Base-by-base conservation (phyloP, 1,140 invertebrate species). In the Drosophila sulfurigaster region DNA sequence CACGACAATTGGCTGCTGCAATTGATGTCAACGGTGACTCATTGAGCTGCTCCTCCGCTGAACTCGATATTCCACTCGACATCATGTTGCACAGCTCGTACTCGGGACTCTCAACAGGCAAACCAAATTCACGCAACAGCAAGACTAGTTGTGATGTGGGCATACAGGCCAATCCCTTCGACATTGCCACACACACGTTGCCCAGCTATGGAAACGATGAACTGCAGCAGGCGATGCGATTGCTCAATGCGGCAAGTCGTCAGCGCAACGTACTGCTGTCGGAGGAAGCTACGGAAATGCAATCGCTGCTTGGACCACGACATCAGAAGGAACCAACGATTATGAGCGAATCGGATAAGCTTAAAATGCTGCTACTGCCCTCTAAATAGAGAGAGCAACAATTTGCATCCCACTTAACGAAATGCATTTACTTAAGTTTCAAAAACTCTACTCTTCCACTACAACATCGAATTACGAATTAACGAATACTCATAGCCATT, bases 131-230 rank as follows among this genome's bases (percentile, higher is more conserved):
- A 2, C 93, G 94, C 1, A 92, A 91, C 46, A 93, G 92, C 72
- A 93, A 93, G 71, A 92, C 83, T 28, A 93, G 93, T 63, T 92
- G 93, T 56, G 94, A 94, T 72, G 93, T 94, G 16, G 94, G 94
- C 57, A 94, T 94, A 11, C 94, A 95, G 75, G 93, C 94, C 0
- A 95, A 94, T 85, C 94, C 94, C 0, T 93, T 94, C 69, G 95
- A 95, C 87, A 94, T 95, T 35, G 93, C 94, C 2, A 94, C 94
- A 10, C 94, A 94, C 75, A 95, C 94, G 1, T 91, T 94, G 5
- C 64, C 69, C 28, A 71, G 78, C 35, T 92, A 80, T 64, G 91
- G 77, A 6, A 87, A 90, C 10, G 91, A 88, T n/a, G 91, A 92
- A n/a, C 49, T 92, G 11, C 78, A 91, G 45, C 71, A 86, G 49